Evolutionary conservation across 2,797 vertebrate genomes (phyloP).

Genomic region (Orestias chungarensis): DNA sequence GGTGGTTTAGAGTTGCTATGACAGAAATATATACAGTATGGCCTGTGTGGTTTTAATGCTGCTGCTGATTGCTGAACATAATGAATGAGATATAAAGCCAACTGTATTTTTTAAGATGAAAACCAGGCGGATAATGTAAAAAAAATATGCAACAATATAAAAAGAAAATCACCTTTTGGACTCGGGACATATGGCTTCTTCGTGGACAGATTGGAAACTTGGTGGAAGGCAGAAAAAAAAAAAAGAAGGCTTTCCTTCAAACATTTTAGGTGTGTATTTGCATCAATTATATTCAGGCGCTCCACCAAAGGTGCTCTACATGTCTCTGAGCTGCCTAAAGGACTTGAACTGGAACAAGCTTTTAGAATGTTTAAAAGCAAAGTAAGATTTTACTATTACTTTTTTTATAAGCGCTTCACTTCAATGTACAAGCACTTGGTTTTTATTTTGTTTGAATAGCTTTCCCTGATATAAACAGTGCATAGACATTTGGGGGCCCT

Average conservation of each 20-base stretch:
- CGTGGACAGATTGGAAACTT: slow-evolving; percentile 38
- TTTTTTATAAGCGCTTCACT: too few relatives aligned
- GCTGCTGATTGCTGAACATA: background rate
- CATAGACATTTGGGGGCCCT: background rate
- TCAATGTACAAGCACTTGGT: background rate
- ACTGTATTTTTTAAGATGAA: background rate
- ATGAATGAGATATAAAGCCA: background rate
- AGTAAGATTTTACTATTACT: background rate
- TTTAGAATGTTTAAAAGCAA: slow-evolving; percentile 8
- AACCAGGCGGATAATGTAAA: background rate
- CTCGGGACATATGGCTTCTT: slow-evolving; percentile 44
- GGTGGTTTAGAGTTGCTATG: background rate
- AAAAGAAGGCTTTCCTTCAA: slow-evolving; percentile 14
- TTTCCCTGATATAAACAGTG: background rate
- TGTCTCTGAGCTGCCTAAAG: slow-evolving; percentile 42
- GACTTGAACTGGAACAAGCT: slow-evolving; percentile 31
- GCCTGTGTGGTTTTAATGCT: background rate
- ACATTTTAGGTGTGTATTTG: slow-evolving; percentile 1
- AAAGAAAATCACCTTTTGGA: slow-evolving; percentile 4
- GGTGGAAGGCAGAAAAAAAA: slow-evolving; percentile 8
- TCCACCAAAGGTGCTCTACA: slow-evolving; percentile 45
- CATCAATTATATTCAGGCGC: slow-evolving; percentile 60
- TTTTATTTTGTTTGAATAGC: background rate
- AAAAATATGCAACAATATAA: background rate
- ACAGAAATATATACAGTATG: background rate